phyloP scores from a whole-genome alignment of 2,113 vertebrate species.

The Callaeas wilsoni region DNA sequence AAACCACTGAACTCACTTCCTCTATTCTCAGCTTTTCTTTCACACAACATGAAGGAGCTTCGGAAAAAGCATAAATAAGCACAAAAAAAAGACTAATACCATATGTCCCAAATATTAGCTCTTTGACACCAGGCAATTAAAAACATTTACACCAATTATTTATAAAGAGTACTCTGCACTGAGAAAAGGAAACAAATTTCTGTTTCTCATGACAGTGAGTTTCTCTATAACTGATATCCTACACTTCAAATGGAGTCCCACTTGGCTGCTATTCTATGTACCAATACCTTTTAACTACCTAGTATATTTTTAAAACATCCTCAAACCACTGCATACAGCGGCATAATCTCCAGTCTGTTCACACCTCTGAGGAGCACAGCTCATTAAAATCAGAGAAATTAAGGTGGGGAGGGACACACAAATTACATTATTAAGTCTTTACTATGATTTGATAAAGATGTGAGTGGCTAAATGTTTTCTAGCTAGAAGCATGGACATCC shows the following conservation, averaged over 20 bases:
- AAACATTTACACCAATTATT: not conserved
- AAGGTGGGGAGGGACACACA: not conserved
- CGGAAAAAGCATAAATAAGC: not conserved
- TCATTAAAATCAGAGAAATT: not conserved
- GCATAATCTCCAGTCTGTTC: not conserved
- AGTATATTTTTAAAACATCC: not conserved
- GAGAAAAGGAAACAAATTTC: not conserved
- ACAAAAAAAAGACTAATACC: not conserved
- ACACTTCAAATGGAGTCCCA: not conserved
- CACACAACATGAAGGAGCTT: not conserved
- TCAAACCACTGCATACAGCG: not conserved
- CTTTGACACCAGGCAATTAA: not conserved
- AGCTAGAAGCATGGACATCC: not conserved
- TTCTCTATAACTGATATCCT: not conserved
- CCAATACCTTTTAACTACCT: not conserved
- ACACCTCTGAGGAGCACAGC: not conserved
- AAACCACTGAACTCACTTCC: slow-evolving; percentile 21
- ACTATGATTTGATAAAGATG: fast-evolving
- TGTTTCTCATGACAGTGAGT: not conserved
- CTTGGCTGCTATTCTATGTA: not conserved
- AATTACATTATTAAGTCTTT: not conserved
- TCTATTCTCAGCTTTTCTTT: slow-evolving; percentile 1
- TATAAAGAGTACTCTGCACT: not conserved
- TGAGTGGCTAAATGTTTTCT: not conserved
- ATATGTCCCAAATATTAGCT: not conserved